Conservation (phyloP, 2,888 invertebrate species). For the Cacoxenus indagator region DNA sequence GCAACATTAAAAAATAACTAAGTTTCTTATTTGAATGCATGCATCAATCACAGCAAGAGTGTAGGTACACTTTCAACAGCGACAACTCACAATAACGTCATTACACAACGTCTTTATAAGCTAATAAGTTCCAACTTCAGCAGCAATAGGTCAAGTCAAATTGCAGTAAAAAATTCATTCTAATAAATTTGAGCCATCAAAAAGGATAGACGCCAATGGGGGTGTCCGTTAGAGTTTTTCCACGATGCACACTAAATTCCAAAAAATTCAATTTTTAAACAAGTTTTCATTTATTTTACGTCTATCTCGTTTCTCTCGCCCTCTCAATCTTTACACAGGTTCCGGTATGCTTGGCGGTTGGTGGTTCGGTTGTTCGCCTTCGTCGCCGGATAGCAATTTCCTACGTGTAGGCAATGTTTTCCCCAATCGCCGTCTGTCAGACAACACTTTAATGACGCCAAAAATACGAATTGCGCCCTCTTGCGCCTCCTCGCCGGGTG, state of each 20-base stretch:
- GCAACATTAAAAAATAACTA: no score
- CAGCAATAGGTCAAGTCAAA: no score
- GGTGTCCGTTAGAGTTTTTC: background rate
- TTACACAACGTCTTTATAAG: no score
- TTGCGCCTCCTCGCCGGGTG: slow-evolving; percentile 85
- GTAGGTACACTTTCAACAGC: no score
- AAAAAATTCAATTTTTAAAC: background rate
- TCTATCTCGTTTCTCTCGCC: slow-evolving; percentile 40
- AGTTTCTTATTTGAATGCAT: no score
- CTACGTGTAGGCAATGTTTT: slow-evolving; percentile 86
- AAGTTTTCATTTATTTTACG: slow-evolving; percentile 18
- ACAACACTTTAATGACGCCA: slow-evolving; percentile 92
- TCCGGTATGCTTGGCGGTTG: slow-evolving; percentile 81
- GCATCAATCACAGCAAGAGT: no score
- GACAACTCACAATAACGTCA: no score
- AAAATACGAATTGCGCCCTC: slow-evolving; percentile 91
- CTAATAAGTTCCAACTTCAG: no score
- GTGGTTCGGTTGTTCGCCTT: slow-evolving; percentile 88
- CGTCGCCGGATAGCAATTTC: slow-evolving; percentile 89
- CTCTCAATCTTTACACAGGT: slow-evolving; percentile 65
- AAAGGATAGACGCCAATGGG: no score
- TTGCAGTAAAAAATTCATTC: no score
- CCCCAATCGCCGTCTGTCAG: slow-evolving; percentile 89
- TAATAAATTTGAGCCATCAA: no score
- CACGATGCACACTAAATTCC: background rate